Conservation (phyloP, 2,113 vertebrate species). For the Platysteira castanea region DNA sequence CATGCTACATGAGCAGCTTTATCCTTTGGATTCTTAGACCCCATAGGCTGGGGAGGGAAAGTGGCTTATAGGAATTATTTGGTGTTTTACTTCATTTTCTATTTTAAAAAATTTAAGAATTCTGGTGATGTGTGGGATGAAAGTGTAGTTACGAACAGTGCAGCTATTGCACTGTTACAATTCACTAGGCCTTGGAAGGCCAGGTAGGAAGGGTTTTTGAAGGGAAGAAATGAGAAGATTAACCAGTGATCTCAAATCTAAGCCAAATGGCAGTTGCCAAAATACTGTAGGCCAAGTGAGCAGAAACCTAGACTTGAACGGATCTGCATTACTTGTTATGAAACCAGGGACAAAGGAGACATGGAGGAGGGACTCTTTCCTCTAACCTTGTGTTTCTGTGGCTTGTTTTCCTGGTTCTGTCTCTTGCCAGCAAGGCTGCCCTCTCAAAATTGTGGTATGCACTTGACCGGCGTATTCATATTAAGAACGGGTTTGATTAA, state of each 20-base stretch:
- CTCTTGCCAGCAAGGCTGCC: neutral
- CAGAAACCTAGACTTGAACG: neutral
- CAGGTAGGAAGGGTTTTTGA: neutral
- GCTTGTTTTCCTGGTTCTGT: neutral
- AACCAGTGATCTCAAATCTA: neutral
- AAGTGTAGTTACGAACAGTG: neutral
- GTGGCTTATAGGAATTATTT: neutral
- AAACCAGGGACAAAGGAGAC: slow-evolving; percentile 8
- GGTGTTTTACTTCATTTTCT: neutral
- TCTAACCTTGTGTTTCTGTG: neutral
- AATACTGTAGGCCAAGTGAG: neutral
- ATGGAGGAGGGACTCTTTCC: neutral
- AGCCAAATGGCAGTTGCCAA: neutral
- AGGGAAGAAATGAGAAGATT: neutral
- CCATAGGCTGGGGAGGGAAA: neutral
- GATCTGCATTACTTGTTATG: neutral
- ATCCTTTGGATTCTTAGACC: neutral
- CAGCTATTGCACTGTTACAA: neutral
- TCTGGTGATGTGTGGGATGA: neutral
- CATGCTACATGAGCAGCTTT: neutral
- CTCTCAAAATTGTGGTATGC: neutral
- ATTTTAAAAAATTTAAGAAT: neutral
- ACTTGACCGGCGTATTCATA: neutral
- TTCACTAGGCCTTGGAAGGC: neutral
- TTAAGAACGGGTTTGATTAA: neutral